Evolutionary conservation across 2,113 vertebrate genomes (phyloP).

Genomic region (Tyto alba): DNA sequence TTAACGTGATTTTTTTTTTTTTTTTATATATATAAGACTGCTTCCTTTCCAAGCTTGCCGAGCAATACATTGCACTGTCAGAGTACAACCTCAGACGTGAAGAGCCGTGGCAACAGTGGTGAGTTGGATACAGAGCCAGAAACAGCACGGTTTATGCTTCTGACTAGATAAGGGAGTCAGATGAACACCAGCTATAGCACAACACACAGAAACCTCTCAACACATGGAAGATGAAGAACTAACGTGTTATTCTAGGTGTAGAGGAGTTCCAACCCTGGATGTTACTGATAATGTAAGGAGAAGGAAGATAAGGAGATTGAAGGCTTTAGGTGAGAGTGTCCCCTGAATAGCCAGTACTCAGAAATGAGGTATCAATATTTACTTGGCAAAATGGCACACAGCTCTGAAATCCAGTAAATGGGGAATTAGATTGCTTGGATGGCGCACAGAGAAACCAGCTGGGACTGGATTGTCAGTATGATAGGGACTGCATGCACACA

Average conservation of each 20-base stretch:
- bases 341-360: background rate
- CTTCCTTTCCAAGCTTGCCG: background rate
- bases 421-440: background rate
- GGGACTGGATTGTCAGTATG: background rate
- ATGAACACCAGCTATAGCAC: background rate
- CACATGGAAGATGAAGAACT: accelerated
- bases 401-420: background rate
- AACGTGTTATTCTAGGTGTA: background rate
- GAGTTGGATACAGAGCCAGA: background rate
- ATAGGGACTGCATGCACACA: background rate
- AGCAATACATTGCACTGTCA: background rate
- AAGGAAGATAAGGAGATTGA: background rate
- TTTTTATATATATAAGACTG: background rate
- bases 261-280: background rate
- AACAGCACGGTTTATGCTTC: background rate
- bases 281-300: background rate
- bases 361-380: background rate
- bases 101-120: background rate
- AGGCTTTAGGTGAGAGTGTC: background rate
- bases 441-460: background rate
- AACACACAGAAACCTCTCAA: background rate
- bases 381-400: background rate
- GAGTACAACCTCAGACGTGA: background rate
- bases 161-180: background rate
- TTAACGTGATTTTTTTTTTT: slow-evolving; percentile 52